phyloP scores from a whole-genome alignment of 1,140 invertebrate species.

The Neotoxoptera formosana region DNA sequence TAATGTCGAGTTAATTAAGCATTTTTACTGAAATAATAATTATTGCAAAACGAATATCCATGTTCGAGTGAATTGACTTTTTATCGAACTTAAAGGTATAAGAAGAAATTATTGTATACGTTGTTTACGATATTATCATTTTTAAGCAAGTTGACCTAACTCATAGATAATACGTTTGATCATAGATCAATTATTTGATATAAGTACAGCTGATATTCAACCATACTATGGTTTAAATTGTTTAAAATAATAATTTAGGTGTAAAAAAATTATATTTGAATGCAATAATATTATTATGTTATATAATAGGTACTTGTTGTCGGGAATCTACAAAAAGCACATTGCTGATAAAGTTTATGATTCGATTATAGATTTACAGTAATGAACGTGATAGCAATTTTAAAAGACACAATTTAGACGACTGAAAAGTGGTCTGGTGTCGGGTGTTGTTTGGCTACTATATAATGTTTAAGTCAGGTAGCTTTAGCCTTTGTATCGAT shows the following conservation, averaged over 20 bases:
- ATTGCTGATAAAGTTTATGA: neutral
- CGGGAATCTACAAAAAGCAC: neutral
- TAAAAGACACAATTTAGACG: neutral
- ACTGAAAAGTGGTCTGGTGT: neutral
- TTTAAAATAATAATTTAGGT: neutral
- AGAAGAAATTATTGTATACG: neutral
- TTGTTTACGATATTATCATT: neutral
- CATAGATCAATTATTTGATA: neutral
- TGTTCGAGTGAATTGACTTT: neutral
- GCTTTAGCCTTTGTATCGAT: neutral
- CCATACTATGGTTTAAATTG: neutral
- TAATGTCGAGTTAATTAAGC: neutral
- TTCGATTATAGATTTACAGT: neutral
- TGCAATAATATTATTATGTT: neutral
- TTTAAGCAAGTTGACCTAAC: neutral
- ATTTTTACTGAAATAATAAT: neutral
- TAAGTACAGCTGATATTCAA: neutral
- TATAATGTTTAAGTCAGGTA: neutral
- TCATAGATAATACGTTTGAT: neutral
- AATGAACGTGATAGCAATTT: neutral
- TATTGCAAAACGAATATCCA: neutral
- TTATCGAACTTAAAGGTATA: neutral
- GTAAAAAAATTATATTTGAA: neutral
- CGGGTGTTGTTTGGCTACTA: neutral
- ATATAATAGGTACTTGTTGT: neutral